Base-by-base conservation (phyloP, 2,888 invertebrate species). In the Acanthosepion esculentum region DNA sequence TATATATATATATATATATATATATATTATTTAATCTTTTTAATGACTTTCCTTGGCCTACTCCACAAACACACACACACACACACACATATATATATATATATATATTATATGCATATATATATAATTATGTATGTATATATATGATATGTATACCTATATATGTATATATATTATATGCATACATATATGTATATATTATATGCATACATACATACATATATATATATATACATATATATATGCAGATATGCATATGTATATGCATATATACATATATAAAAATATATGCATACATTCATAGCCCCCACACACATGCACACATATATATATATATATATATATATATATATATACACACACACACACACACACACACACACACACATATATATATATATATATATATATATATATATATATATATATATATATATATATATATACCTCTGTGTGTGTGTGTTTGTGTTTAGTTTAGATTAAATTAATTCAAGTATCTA, bases 391-490 rank as follows among this genome's bases (percentile, higher is more conserved):
- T 29, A 64, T 64, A 53, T 64, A 29, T 29, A 23, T 29, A 64
- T 64, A 64, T 64, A 64, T 64, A 64, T 64, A 64, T 64, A 64
- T 64, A 64, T 64, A 64, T 64, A 64, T 64, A 64, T 64, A 64
- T 64, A 64, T 26, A 26, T 29, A 64, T 64, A 64, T 64, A 64
- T 64, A 29, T 29, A 64, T 29, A 29, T 29, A 59, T 23, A 59
- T 23, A 59, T 59, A 10, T 59, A 59, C 20, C 12, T 59, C 7
- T 64, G 12, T 64, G 29, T 64, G 29, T 64, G 29, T 64, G 59
- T 10, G 26, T 64, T 7, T 64, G 29, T 64, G 8, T 64, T 1
- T 64, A 29, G 15, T 15, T 55, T 15, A 18, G 55, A 4, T 4
- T 12, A 55, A 20, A 20, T 55, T 55, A 59, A 6, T 59, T 59